These are phyloP conservation scores for Pelecanus crispus DNA, from an alignment of 2,113 vertebrate species.

Conservation along the genomic window DNA sequence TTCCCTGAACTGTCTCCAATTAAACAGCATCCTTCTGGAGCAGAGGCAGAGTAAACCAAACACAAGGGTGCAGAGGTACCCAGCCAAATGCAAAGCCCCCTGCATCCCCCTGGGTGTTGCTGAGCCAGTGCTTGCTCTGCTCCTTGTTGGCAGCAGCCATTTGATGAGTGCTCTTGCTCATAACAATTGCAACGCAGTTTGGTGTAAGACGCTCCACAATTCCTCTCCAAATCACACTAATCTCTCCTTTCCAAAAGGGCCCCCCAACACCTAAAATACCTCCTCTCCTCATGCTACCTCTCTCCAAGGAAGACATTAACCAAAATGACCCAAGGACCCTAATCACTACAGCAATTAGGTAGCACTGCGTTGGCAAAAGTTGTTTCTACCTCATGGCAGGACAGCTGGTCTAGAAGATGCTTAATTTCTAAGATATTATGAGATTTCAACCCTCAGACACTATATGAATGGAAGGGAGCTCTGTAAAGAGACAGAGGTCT, in stretches of 20 bases:
- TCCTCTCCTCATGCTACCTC: not conserved
- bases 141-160: not conserved
- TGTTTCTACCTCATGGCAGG: not conserved
- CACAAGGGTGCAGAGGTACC: not conserved
- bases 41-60: not conserved
- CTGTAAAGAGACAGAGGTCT: not conserved
- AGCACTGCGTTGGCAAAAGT: not conserved
- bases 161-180: accelerated
- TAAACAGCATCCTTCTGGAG: not conserved
- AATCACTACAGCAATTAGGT: not conserved
- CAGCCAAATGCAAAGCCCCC: not conserved
- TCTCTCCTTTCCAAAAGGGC: not conserved
- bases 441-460: not conserved
- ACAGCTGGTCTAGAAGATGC: not conserved
- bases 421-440: not conserved
- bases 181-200: accelerated
- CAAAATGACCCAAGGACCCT: not conserved
- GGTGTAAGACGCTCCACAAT: not conserved
- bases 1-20: not conserved
- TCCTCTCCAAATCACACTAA: not conserved
- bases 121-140: not conserved
- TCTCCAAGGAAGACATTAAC: not conserved
- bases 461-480: not conserved
- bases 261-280: not conserved
- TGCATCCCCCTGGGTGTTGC: not conserved